Percentiles rank a stretch among this genome's conserved stretches.
These are phyloP conservation scores for Gouania willdenowi DNA, from an alignment of 2,797 vertebrate species.

Conservation along the genomic window DNA sequence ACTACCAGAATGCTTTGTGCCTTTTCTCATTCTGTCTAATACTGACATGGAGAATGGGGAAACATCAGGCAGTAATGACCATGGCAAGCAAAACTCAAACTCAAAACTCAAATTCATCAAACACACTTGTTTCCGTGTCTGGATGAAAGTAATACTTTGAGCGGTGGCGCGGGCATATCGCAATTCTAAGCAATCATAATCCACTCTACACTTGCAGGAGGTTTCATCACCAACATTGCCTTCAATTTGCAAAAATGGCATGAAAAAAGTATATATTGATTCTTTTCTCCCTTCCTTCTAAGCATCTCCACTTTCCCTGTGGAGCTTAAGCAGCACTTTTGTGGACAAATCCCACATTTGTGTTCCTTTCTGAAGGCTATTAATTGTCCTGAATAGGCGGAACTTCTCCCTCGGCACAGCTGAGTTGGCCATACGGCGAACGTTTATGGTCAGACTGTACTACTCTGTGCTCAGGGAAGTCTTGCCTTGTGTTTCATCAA, in stretches of 20 bases:
- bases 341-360: slow-evolving; percentile 68
- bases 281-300: slow-evolving; percentile 62
- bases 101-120: slow-evolving; percentile 62
- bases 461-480: slow-evolving; percentile 43
- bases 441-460: slow-evolving; percentile 57
- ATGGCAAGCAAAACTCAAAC: slow-evolving; percentile 45
- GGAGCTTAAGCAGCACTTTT: slow-evolving; percentile 75
- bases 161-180: slow-evolving; percentile 66
- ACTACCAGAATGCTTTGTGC: too few species aligned
- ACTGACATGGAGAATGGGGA: too few species aligned
- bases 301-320: slow-evolving; percentile 67
- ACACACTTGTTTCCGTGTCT: slow-evolving; percentile 49
- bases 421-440: slow-evolving; percentile 49
- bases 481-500: slow-evolving; percentile 78
- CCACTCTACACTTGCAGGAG: slow-evolving; percentile 72
- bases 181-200: slow-evolving; percentile 74
- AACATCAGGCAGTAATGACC: slow-evolving; percentile 51
- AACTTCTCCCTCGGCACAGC: slow-evolving; percentile 59
- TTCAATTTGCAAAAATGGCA: slow-evolving; percentile 50
- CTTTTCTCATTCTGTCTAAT: slow-evolving; percentile 23
- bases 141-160: slow-evolving; percentile 69
- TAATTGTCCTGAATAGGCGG: slow-evolving; percentile 71
- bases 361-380: slow-evolving; percentile 71
- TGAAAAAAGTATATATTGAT: slow-evolving; percentile 57
- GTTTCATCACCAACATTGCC: slow-evolving; percentile 79